Conservation (phyloP, 2,113 vertebrate genomes). For the Scomber colias region DNA sequence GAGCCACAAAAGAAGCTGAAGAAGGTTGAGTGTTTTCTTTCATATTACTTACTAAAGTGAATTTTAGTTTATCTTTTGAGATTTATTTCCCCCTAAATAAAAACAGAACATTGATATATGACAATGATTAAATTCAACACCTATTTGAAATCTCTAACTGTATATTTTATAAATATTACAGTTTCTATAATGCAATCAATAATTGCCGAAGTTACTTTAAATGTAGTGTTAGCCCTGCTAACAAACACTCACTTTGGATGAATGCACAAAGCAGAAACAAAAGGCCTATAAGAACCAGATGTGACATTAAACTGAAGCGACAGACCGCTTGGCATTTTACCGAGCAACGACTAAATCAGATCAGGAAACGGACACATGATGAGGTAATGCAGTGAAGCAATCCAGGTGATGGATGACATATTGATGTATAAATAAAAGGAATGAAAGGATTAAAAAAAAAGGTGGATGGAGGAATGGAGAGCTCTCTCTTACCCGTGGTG, state of each 20-base stretch:
- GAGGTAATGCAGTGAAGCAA: slow-evolving; percentile 31
- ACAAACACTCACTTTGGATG: slow-evolving; percentile 38
- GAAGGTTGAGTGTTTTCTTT: slow-evolving; percentile 8
- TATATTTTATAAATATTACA: slow-evolving; percentile 14
- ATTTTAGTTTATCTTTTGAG: not conserved
- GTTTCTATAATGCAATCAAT: not conserved
- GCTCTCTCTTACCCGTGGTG: slow-evolving; percentile 90
- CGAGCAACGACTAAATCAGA: slow-evolving; percentile 46
- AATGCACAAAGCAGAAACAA: slow-evolving; percentile 32
- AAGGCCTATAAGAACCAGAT: slow-evolving; percentile 44
- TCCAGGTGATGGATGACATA: slow-evolving; percentile 52
- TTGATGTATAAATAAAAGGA: slow-evolving; percentile 27
- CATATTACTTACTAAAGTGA: not conserved
- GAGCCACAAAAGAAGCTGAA: slow-evolving; percentile 6
- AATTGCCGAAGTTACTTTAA: not conserved
- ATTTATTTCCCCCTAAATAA: not conserved
- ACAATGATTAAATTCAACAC: not conserved
- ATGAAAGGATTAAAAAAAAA: slow-evolving; percentile 26
- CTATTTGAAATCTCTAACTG: not conserved
- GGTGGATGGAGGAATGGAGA: slow-evolving; percentile 32
- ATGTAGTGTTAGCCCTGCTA: slow-evolving; percentile 2
- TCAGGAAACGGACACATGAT: slow-evolving; percentile 57
- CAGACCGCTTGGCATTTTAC: slow-evolving; percentile 38
- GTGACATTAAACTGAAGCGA: slow-evolving; percentile 43
- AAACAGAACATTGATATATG: not conserved